Evolutionary conservation across 2,888 invertebrate species (phyloP), one percentile per base, ranked within the genome.

Genomic region (Cylindroiulus punctatus): DNA sequence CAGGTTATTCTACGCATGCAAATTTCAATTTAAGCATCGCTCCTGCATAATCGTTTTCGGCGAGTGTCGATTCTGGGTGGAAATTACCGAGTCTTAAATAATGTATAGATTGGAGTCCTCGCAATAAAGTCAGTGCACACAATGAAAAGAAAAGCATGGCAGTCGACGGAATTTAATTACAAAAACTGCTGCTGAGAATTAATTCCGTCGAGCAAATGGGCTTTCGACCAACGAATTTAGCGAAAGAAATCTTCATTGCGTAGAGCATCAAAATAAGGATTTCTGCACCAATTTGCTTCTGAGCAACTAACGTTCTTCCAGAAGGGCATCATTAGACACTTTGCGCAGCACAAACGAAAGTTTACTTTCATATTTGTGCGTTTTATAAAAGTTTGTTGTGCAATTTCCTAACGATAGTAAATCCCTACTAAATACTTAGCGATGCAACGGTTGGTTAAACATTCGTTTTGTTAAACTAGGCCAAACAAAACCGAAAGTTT

Each of bases 111-210:
- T 76, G 30, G 76, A 22, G 76, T 14, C 76, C 30, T 76, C 76
- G 26, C 22, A n/a, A n/a, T 19, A 52, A 52, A n/a, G 26, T 30
- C 1, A 22, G 30, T 17, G 76, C 76, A 76, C 12, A 30, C 26
- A 30, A 76, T 76, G 57, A 22, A 0, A 52, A 65, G 22, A 76
- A 76, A 76, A 76, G 76, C 10, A 30, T 12, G 14, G 2, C 12
- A 4, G 12, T 0, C 14, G 76, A 30, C 30, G 22, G 76, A 76
- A 76, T 76, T 76, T 76, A 76, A 76, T 76, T 76, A 76, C 76
- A 30, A 65, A 30, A 76, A 22, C 76, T 30, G 76, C 76, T 76
- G 76, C 76, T 30, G 76, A 76, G 76, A 76, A 76, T 76, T 76
- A 76, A 76, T 76, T 76, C 76, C 30, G 36, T 4, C 36, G 30